phyloP scores from a whole-genome alignment of 2,888 invertebrate species.

The Cyclophora punctaria region DNA sequence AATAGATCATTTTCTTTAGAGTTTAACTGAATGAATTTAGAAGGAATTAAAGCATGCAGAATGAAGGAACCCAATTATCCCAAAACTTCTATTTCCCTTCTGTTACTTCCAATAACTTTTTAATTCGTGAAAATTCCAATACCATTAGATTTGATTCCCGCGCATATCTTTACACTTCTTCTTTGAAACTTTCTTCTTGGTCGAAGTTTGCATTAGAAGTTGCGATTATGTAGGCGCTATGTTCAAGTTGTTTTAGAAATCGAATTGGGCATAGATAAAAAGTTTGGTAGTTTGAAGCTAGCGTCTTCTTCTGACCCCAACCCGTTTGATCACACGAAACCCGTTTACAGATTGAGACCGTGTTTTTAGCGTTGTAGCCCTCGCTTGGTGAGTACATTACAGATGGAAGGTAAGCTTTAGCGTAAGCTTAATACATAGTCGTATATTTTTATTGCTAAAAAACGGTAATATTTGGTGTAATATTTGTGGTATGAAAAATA shows the following conservation, averaged over 20 bases:
- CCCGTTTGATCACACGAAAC: constrained; percentile 50
- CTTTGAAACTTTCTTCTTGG: constrained; percentile 64
- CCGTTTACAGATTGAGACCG: constrained; percentile 40
- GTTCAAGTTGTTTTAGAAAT: constrained; percentile 65
- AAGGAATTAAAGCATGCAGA: constrained; percentile 56
- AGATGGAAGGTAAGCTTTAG: constrained; percentile 29
- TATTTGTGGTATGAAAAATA: constrained; percentile 9
- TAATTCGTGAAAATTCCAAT: constrained; percentile 72
- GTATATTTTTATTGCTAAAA: constrained; percentile 6
- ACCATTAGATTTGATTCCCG: constrained; percentile 62
- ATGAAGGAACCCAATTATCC: constrained; percentile 44
- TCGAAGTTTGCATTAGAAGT: constrained; percentile 69
- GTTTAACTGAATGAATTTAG: constrained; percentile 49
- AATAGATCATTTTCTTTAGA: constrained; percentile 30
- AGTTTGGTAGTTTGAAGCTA: constrained; percentile 69
- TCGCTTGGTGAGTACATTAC: constrained; percentile 41
- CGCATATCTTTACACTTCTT: constrained; percentile 65
- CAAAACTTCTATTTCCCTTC: constrained; percentile 40
- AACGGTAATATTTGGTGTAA: no score
- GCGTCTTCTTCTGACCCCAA: constrained; percentile 61
- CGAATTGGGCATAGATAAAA: constrained; percentile 62
- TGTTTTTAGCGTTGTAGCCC: constrained; percentile 35
- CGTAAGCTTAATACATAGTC: constrained; percentile 8
- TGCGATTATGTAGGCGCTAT: constrained; percentile 71
- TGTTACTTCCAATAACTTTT: constrained; percentile 45